A percentile compares a stretch with the other conserved stretches of the same genome.
These are phyloP conservation scores for Listronotus bonariensis DNA, from an alignment of 1,140 invertebrate species.

Conservation along the genomic window DNA sequence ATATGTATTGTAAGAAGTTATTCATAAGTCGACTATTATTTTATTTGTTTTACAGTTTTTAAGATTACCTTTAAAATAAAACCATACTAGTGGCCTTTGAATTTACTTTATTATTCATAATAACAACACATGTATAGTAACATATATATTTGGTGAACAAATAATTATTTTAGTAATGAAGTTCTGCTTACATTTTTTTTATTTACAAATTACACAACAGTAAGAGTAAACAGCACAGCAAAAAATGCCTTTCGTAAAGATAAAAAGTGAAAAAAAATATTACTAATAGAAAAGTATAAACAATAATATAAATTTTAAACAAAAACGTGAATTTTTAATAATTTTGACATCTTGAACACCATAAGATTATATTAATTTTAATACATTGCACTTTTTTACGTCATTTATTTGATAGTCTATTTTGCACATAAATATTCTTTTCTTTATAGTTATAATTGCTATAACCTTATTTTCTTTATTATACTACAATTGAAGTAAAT, in stretches of 20 bases:
- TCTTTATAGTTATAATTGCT: too few relatives aligned
- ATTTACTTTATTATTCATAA: slow-evolving; percentile 43
- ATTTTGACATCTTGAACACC: slow-evolving; percentile 24
- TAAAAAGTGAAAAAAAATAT: slow-evolving; percentile 17
- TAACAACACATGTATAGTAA: slow-evolving; percentile 56
- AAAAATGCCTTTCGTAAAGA: slow-evolving; percentile 36
- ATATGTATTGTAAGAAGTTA: too few relatives aligned
- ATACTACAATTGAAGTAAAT: too few relatives aligned
- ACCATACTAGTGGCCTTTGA: slow-evolving; percentile 9
- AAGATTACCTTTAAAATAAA: not conserved
- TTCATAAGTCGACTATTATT: too few relatives aligned
- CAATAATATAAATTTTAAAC: slow-evolving; percentile 24
- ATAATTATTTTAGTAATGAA: slow-evolving; percentile 51
- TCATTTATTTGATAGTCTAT: not conserved
- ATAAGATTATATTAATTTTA: slow-evolving; percentile 26
- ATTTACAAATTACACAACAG: slow-evolving; percentile 53
- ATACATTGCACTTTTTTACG: slow-evolving; percentile 35
- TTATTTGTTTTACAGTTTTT: too few relatives aligned
- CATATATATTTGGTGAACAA: slow-evolving; percentile 55
- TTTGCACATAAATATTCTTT: too few relatives aligned
- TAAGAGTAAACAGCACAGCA: slow-evolving; percentile 45
- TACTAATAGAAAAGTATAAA: slow-evolving; percentile 4
- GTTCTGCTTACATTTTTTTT: slow-evolving; percentile 45
- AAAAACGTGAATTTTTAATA: slow-evolving; percentile 19
- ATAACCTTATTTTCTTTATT: too few relatives aligned